Base-by-base conservation (phyloP, 2,797 vertebrate species). In the Peromyscus aztecus region DNA sequence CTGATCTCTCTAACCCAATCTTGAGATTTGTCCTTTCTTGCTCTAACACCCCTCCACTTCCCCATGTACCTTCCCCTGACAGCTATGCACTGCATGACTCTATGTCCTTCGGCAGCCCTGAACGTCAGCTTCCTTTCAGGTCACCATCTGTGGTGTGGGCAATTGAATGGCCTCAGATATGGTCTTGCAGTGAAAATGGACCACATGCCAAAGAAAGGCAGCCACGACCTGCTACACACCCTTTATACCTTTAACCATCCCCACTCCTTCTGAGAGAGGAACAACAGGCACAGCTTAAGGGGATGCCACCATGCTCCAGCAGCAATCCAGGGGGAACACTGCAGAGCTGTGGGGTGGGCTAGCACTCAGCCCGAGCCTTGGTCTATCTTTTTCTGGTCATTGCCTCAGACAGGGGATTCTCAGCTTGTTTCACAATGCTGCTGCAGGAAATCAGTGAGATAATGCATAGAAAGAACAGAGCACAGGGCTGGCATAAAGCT, bases 361-460 rank as follows among this genome's bases (percentile, higher is more conserved):
- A 69, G 13, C 77, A 52, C 6, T 89, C 67, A 29, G 17, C 21
- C 10, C 55, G 17, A 57, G 59, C 29, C 49, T 43, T 65, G 75
- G 37, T 34, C 84, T 34, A 49, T 12, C 8, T 46, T 75, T n/a
- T 27, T 81, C 52, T 61, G 63, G 82, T 24, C 16, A 52, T 1
- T 46, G 76, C 5, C 31, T 17, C 52, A 84, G 55, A 63, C 29
- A 89, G 37, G 55, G 9, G 61, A 85, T 21, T 75, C 27, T 82
- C 67, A 82, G 69, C 24, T 82, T 91, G 78, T 75, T 93, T 37
- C 82, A 88, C 14, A 90, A 67, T n/a, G 40, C 4, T 89, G 24
- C 63, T 69, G 37, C 73, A 43, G 31, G 31, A 93, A 73, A 65
- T 16, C 95, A 86, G 71, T n/a, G 65, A 91, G 89, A 83, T 14